Evolutionary conservation across 2,113 vertebrate genomes (phyloP), one percentile per base, ranked within the genome.

Genomic region (Hucho hucho): DNA sequence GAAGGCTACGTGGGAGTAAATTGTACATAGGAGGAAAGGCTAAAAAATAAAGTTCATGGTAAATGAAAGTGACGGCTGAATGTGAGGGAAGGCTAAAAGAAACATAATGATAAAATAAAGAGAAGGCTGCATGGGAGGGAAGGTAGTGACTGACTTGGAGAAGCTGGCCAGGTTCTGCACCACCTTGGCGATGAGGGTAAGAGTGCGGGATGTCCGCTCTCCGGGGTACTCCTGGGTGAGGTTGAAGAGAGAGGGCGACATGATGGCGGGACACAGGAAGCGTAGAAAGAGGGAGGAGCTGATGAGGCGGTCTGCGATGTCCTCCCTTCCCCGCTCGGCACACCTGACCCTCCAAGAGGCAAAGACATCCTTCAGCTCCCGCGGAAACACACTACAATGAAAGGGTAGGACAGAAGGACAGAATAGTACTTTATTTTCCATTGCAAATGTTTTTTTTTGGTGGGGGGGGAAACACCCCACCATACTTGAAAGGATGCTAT

Each of bases 111-210:
- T 49, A 1, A 49, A 9, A 53, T 71, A 67, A 32, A 25, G 70
- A 72, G 81, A 32, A 22, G 58, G 58, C n/a, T 61, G 2, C 5
- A 22, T 61, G 67, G 58, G 53, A 78, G 64, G 2, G 70, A 78
- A 43, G 76, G 71, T 73, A 66, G 78, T 73, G 74, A 92, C 97
- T 97, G 92, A 98, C 97, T 98, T 99, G 94, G 90, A 95, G 92
- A 98, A 97, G 95, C 95, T 98, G 94, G 97, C 97, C 93, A 99
- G 85, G 94, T 97, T 99, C 94, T 99, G 97, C 93, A 98, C 97
- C 93, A 99, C 97, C 92, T 98, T 99, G 90, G 97, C 96, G 24
- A 98, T 98, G 92, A 98, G 97, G 2, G 96, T 97, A 83, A 98
- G 96, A 1, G 97, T 98, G 76, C 97, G 93, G 13, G 97, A 97